Evolutionary conservation across 2,797 vertebrate genomes (phyloP).

Genomic region (Amphiprion clarkii): DNA sequence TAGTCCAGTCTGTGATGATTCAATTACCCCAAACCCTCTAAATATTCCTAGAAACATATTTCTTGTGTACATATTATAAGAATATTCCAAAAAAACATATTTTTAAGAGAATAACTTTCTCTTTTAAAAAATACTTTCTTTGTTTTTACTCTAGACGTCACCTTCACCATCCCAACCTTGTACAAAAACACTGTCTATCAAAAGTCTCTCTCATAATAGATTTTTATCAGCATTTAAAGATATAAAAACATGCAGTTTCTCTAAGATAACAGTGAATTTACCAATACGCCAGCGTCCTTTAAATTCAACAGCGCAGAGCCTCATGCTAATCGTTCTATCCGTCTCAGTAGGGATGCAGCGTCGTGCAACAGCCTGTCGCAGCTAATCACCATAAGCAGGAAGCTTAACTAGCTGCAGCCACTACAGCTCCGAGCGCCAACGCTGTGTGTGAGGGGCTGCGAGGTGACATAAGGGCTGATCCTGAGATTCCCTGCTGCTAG

Average conservation of each 20-base stretch:
- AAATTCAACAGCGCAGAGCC: conserved; percentile 1
- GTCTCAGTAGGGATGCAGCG: conserved; percentile 2
- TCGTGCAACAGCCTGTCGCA: conserved; percentile 48
- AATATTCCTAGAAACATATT: no score
- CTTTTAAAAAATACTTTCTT: no score
- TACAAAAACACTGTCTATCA: no score
- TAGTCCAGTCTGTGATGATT: no score
- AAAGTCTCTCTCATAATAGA: no score
- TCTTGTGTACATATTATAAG: no score
- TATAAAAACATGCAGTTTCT: background rate
- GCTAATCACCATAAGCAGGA: conserved; percentile 65
- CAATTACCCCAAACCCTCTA: no score
- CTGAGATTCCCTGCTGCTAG: conserved; percentile 31
- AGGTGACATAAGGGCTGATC: conserved; percentile 49
- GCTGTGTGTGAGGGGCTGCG: conserved; percentile 16
- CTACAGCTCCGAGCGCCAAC: conserved; percentile 29
- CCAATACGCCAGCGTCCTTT: background rate
- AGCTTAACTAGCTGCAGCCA: conserved; percentile 59
- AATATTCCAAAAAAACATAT: no score
- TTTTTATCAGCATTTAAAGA: background rate
- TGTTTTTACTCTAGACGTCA: background rate
- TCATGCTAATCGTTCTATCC: conserved; percentile 6
- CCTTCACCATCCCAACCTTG: background rate
- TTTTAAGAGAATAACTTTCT: no score
- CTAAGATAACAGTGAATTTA: background rate